Evolutionary conservation across 2,888 invertebrate genomes (phyloP).

Genomic region (Cephus rjabovi): DNA sequence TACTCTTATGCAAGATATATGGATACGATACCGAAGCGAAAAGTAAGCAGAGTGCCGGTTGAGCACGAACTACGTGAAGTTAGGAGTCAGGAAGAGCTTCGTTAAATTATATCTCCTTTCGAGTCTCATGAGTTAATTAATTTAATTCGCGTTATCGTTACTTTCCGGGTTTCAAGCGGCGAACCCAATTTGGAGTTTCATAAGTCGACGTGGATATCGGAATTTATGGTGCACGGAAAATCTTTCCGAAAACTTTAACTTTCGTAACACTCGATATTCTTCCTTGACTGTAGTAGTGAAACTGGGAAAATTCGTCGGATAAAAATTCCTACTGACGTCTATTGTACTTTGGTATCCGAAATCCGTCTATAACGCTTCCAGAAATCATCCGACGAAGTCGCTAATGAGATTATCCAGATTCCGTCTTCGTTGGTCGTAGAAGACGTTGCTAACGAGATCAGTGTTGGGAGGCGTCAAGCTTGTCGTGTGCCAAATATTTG

Average conservation of each 20-base stretch:
- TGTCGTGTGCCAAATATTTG: neutral
- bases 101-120: neutral
- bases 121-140: constrained; percentile 5
- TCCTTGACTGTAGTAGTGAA: neutral
- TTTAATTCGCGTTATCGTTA: constrained; percentile 4
- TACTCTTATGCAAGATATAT: neutral
- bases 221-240: neutral
- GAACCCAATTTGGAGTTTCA: neutral
- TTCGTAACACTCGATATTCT: neutral
- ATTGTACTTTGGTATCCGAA: neutral
- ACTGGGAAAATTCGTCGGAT: neutral
- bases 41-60: neutral
- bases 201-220: neutral
- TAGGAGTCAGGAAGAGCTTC: constrained; percentile 7
- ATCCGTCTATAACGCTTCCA: neutral
- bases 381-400: neutral
- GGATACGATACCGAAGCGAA: neutral
- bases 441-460: neutral
- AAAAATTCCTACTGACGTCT: neutral
- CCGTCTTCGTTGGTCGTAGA: neutral
- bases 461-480: neutral
- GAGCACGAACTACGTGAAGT: neutral
- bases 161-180: constrained; percentile 1
- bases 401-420: neutral
- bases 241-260: neutral